Evolutionary conservation across 1,140 invertebrate species (phyloP).

Genomic region (Ladona fulva): DNA sequence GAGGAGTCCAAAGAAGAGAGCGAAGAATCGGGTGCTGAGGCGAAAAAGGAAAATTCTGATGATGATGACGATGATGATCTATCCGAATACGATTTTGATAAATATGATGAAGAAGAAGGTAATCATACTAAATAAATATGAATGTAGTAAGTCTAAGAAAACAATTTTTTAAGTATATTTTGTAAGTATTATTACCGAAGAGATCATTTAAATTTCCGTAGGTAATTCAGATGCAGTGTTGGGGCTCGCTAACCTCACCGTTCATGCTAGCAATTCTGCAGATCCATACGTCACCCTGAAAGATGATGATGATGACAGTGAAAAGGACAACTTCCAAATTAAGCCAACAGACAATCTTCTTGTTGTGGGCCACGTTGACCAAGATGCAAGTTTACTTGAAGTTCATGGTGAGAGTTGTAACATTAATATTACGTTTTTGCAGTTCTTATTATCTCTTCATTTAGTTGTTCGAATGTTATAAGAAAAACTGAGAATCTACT

Average conservation of each 20-base stretch:
- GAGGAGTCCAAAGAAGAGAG: slow-evolving; percentile 41
- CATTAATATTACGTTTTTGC: not conserved
- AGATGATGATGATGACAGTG: slow-evolving; percentile 62
- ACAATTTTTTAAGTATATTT: slow-evolving; percentile 19
- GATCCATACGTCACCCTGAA: slow-evolving; percentile 50
- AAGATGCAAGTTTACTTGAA: slow-evolving; percentile 76
- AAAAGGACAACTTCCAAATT: slow-evolving; percentile 84
- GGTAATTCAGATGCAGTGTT: slow-evolving; percentile 32
- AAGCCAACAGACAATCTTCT: slow-evolving; percentile 87
- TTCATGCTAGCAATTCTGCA: slow-evolving; percentile 42
- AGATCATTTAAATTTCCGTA: slow-evolving; percentile 34
- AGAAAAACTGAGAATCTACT: not conserved
- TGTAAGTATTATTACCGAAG: slow-evolving; percentile 19
- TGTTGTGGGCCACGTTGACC: slow-evolving; percentile 75
- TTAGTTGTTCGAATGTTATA: not conserved
- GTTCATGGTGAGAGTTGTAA: slow-evolving; percentile 61
- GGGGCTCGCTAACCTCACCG: slow-evolving; percentile 42
- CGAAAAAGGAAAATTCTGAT: slow-evolving; percentile 31
- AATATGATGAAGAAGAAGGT: slow-evolving; percentile 61
- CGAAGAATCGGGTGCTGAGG: slow-evolving; percentile 30
- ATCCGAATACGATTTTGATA: slow-evolving; percentile 43
- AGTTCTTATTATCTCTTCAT: too few species aligned
- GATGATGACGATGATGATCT: slow-evolving; percentile 24
- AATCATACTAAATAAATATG: slow-evolving; percentile 21
- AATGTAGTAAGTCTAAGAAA: slow-evolving; percentile 17